Evolutionary conservation across 2,888 invertebrate species (phyloP).

Genomic region (Scaptomyza tumidula): DNA sequence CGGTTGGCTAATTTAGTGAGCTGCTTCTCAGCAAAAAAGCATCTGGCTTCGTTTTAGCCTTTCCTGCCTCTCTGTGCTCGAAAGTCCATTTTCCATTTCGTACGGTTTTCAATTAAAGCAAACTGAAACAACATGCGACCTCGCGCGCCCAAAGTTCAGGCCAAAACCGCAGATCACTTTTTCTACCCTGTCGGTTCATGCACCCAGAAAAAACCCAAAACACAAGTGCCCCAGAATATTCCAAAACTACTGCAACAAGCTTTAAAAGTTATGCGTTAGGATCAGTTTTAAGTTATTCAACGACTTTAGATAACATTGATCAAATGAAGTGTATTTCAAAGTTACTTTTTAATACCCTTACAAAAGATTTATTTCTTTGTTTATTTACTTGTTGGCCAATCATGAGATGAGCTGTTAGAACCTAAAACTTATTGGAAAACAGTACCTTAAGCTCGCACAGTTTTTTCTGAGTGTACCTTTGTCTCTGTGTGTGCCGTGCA

Average conservation of each 20-base stretch:
- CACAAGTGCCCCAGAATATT: not conserved
- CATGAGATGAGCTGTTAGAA: too few species aligned
- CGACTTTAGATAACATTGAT: too few species aligned
- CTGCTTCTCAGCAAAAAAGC: constrained; percentile 26
- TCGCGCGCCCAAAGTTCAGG: constrained; percentile 67
- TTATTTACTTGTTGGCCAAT: too few species aligned
- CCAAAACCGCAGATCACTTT: constrained; percentile 23
- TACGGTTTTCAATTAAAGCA: constrained; percentile 74
- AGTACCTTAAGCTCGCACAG: too few species aligned
- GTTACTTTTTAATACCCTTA: too few species aligned
- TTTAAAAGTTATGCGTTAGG: not conserved
- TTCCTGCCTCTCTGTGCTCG: constrained; percentile 20
- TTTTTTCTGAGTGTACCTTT: not conserved
- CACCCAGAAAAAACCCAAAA: not conserved
- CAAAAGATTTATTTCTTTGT: too few species aligned
- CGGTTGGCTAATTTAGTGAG: constrained; percentile 67
- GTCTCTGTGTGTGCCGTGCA: constrained; percentile 18
- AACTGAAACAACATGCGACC: constrained; percentile 63
- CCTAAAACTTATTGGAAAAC: too few species aligned
- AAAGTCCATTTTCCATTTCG: constrained; percentile 75
- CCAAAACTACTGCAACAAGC: not conserved
- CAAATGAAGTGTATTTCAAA: too few species aligned
- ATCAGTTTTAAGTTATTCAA: not conserved
- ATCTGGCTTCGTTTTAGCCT: not conserved
- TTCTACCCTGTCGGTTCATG: not conserved